Evolutionary conservation across 2,797 vertebrate genomes (phyloP).

Genomic region (Smutsia temminckii): DNA sequence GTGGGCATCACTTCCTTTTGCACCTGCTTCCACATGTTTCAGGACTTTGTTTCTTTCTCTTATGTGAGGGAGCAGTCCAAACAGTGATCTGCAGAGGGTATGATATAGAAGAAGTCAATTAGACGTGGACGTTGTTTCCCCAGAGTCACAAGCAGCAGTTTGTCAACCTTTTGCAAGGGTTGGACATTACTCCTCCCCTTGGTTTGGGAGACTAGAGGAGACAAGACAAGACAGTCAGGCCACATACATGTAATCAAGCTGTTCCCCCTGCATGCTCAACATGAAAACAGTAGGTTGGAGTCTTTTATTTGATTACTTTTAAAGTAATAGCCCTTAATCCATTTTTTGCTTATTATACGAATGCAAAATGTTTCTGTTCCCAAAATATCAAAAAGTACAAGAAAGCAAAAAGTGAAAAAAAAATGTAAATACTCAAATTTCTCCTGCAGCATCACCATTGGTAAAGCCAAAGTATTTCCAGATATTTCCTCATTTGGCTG

Average conservation of each 20-base stretch:
- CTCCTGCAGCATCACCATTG: neutral
- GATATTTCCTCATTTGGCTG: neutral
- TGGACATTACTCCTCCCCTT: neutral
- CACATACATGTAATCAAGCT: neutral
- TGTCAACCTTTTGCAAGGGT: neutral
- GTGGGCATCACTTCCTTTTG: neutral
- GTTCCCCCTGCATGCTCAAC: neutral
- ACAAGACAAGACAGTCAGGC: neutral
- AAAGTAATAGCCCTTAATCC: neutral
- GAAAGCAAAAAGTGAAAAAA: neutral
- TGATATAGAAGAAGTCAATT: neutral
- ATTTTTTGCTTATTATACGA: neutral
- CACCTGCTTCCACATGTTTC: conserved; percentile 13
- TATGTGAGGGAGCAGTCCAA: neutral
- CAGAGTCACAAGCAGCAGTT: neutral
- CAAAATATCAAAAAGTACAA: neutral
- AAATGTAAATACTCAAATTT: neutral
- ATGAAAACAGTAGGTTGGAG: neutral
- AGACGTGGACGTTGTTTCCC: neutral
- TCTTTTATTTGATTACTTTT: neutral
- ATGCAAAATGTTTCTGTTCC: neutral
- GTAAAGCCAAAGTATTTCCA: neutral
- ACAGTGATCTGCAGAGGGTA: neutral
- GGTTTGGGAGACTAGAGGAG: neutral
- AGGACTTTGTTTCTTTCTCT: conserved; percentile 25